These are phyloP conservation scores for Globicephala melas DNA, from an alignment of 2,113 vertebrate species.

Conservation along the genomic window DNA sequence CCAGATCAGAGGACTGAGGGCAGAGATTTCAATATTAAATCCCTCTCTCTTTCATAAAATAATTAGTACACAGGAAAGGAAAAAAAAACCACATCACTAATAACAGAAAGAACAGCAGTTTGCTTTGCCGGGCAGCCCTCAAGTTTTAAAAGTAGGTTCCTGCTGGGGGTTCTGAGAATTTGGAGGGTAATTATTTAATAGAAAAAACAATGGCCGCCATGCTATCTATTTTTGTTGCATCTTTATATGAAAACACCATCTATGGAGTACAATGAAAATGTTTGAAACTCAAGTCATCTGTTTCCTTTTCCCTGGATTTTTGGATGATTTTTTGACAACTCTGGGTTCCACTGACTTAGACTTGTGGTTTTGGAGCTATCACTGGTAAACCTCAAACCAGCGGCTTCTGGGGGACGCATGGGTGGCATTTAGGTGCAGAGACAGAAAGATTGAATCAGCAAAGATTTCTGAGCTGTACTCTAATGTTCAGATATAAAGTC, in stretches of 20 bases:
- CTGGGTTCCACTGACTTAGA: not conserved
- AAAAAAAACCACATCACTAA: not conserved
- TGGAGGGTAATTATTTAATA: not conserved
- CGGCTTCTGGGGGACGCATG: not conserved
- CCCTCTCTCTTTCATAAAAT: not conserved
- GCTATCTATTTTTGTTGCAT: not conserved
- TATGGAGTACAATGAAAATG: not conserved
- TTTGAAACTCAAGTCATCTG: not conserved
- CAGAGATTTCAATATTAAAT: not conserved
- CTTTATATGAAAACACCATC: not conserved
- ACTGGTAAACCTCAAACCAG: constrained; percentile 2
- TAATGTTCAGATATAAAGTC: not conserved
- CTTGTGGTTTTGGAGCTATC: not conserved
- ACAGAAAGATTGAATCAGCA: not conserved
- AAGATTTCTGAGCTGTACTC: not conserved
- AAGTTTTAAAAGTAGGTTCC: not conserved
- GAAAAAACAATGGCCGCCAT: not conserved
- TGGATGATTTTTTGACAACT: not conserved
- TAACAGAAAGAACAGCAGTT: not conserved
- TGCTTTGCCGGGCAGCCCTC: not conserved
- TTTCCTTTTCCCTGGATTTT: not conserved
- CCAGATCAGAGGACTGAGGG: not conserved
- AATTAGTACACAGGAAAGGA: not conserved
- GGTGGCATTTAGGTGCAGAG: not conserved
- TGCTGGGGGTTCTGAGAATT: not conserved